Conservation (phyloP, 1,140 invertebrate species). For the Drosophila parvula region DNA sequence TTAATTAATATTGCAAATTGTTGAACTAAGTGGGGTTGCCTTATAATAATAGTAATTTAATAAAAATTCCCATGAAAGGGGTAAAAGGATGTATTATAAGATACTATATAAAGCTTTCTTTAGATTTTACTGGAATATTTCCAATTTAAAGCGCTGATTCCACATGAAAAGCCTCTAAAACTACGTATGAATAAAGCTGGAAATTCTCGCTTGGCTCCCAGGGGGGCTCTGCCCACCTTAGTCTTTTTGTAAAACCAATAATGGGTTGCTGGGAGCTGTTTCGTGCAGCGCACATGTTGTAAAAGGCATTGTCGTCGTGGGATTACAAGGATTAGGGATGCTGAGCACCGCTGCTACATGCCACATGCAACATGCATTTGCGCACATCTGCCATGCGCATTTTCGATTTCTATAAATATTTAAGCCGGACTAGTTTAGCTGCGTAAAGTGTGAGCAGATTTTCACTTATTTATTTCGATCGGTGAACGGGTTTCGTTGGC, state of each 20-base stretch:
- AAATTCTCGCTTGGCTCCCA: neutral
- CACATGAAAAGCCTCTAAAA: neutral
- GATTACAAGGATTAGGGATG: conserved; percentile 23
- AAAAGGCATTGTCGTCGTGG: conserved; percentile 16
- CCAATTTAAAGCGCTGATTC: too few species aligned
- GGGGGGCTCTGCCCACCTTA: too few species aligned
- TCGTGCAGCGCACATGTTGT: conserved; percentile 8
- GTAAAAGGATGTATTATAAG: too few species aligned
- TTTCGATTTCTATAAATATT: conserved; percentile 48
- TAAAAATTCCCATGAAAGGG: too few species aligned
- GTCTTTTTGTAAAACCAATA: neutral
- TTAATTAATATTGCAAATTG: conserved; percentile 24
- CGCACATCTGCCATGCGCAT: conserved; percentile 6
- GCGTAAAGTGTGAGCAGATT: conserved; percentile 26
- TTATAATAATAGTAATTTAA: neutral
- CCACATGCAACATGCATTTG: conserved; percentile 17
- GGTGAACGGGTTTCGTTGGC: conserved; percentile 59
- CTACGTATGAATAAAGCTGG: neutral
- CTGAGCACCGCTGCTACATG: conserved; percentile 3
- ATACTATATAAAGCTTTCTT: too few species aligned
- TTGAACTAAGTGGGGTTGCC: neutral
- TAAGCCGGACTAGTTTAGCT: conserved; percentile 31
- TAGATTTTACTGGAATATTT: too few species aligned
- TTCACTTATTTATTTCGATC: conserved; percentile 64
- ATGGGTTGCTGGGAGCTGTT: neutral